Conservation (phyloP, 2,797 vertebrate species). For the Eulemur coronatus region DNA sequence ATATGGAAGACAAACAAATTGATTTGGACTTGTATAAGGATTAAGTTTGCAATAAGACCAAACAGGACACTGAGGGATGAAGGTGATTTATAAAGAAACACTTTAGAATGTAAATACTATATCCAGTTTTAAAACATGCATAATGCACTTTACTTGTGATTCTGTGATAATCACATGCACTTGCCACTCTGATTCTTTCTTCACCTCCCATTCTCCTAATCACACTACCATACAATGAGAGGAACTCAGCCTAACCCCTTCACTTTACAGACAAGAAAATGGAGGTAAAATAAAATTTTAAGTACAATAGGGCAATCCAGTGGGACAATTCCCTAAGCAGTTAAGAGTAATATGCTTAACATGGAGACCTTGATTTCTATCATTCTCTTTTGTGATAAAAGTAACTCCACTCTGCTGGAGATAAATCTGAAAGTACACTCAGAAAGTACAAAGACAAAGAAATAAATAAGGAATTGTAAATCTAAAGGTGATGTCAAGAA, state of each 20-base stretch:
- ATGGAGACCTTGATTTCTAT: slow-evolving; percentile 65
- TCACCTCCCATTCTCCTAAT: slow-evolving; percentile 67
- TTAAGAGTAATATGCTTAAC: slow-evolving; percentile 71
- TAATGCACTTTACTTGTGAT: slow-evolving; percentile 53
- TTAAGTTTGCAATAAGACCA: slow-evolving; percentile 49
- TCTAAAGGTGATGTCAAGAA: neutral
- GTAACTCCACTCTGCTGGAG: slow-evolving; percentile 32
- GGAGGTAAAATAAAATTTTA: slow-evolving; percentile 77
- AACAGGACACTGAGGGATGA: slow-evolving; percentile 54
- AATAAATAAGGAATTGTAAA: slow-evolving; percentile 59
- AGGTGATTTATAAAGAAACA: slow-evolving; percentile 71
- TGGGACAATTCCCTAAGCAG: slow-evolving; percentile 68
- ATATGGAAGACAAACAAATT: slow-evolving; percentile 63
- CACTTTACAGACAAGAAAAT: slow-evolving; percentile 61
- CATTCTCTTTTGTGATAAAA: slow-evolving; percentile 63
- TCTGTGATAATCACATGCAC: slow-evolving; percentile 52
- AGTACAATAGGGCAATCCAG: slow-evolving; percentile 74
- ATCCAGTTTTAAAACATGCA: slow-evolving; percentile 71
- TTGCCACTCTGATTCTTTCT: slow-evolving; percentile 33
- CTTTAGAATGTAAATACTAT: slow-evolving; percentile 68
- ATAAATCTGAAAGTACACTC: slow-evolving; percentile 29
- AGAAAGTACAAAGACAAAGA: slow-evolving; percentile 40
- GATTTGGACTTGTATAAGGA: slow-evolving; percentile 66
- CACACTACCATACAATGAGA: slow-evolving; percentile 35
- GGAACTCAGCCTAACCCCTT: slow-evolving; percentile 41